These are phyloP conservation scores for Arnoldichthys spilopterus DNA, from an alignment of 2,797 vertebrate species.

Conservation along the genomic window DNA sequence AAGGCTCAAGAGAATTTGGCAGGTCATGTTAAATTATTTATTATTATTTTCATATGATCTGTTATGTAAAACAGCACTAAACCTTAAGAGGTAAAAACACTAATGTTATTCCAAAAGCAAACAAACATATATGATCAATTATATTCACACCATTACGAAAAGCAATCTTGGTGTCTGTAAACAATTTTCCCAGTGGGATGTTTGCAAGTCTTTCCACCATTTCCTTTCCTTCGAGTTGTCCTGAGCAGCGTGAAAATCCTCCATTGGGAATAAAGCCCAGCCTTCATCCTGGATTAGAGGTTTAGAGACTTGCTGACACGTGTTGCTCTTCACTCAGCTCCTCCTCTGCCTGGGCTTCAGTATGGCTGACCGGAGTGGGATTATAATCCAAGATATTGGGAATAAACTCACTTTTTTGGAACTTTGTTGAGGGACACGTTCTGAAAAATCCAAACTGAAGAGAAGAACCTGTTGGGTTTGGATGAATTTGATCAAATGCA, in stretches of 20 bases:
- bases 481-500: conserved; percentile 23
- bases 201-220: too few relatives aligned
- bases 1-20: too few relatives aligned
- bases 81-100: too few relatives aligned
- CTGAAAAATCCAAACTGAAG: background rate
- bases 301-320: conserved; percentile 81
- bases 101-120: too few relatives aligned
- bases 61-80: too few relatives aligned
- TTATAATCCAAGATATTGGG: background rate
- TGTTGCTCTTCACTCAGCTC: conserved; percentile 61
- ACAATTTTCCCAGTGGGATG: too few relatives aligned
- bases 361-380: background rate
- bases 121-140: too few relatives aligned
- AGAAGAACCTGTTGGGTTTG: background rate
- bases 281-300: conserved; percentile 87
- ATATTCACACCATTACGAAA: too few relatives aligned
- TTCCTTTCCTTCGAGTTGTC: conserved; percentile 34
- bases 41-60: too few relatives aligned
- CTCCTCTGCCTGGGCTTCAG: conserved; percentile 38
- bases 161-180: too few relatives aligned
- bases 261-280: conserved; percentile 68
- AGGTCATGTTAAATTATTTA: too few relatives aligned
- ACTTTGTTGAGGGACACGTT: background rate
- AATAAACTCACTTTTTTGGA: background rate
- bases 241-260: conserved; percentile 77